These are phyloP conservation scores for Ptychochromis oligacanthus DNA, from an alignment of 2,113 vertebrate genomes.

Conservation along the genomic window DNA sequence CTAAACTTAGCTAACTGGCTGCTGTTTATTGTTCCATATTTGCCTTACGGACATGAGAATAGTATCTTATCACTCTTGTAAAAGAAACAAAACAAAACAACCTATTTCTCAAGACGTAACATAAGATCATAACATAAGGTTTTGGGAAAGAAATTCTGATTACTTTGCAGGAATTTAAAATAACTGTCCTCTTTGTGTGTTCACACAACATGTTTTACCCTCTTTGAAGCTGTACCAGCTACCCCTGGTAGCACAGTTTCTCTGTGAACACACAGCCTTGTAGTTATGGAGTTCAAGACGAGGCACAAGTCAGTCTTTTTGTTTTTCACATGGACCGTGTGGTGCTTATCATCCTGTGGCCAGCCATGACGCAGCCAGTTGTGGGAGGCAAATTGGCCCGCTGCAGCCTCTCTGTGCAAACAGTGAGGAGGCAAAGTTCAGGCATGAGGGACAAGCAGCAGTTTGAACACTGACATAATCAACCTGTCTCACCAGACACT, in stretches of 20 bases:
- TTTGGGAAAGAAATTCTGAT: not conserved
- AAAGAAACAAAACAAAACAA: not conserved
- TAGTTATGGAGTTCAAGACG: constrained; percentile 8
- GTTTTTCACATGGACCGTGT: constrained; percentile 47
- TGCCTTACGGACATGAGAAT: not conserved
- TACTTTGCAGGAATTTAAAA: constrained; percentile 21
- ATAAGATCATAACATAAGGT: not conserved
- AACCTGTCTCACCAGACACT: constrained; percentile 35
- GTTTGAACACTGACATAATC: constrained; percentile 51
- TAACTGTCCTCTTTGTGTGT: not conserved
- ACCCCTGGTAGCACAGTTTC: not conserved
- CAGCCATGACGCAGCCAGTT: constrained; percentile 42
- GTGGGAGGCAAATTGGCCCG: constrained; percentile 39
- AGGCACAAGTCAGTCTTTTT: constrained; percentile 26
- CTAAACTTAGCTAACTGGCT: not conserved
- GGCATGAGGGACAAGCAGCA: constrained; percentile 34
- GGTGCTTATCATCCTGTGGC: constrained; percentile 40
- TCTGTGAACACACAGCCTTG: not conserved
- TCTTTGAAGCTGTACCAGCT: not conserved
- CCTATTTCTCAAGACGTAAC: not conserved
- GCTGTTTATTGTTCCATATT: not conserved
- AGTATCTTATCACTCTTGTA: not conserved
- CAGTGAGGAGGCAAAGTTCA: constrained; percentile 74
- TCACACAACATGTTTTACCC: not conserved
- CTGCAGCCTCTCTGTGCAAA: constrained; percentile 59